Evolutionary conservation across 2,888 invertebrate genomes (phyloP).

Genomic region (Melanostoma mellinum): DNA sequence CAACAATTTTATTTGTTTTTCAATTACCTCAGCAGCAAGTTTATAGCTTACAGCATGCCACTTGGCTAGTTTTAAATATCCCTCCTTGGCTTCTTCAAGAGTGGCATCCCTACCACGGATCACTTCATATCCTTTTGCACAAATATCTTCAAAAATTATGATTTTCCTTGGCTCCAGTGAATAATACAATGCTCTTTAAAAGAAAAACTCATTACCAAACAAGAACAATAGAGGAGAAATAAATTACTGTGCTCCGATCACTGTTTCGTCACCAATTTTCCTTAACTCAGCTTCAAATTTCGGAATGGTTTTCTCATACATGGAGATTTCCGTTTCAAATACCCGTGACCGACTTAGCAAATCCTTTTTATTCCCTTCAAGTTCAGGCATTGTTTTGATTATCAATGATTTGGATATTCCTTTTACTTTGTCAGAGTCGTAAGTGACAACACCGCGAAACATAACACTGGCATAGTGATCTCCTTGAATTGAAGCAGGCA

Average conservation of each 20-base stretch:
- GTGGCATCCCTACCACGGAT: constrained; percentile 24
- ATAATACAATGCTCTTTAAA: constrained; percentile 23
- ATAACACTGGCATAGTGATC: too few relatives aligned
- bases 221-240: background rate
- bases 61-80: constrained; percentile 74
- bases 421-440: constrained; percentile 1
- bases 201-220: background rate
- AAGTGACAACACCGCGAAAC: background rate
- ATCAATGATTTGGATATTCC: background rate
- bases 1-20: background rate
- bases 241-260: constrained; percentile 34
- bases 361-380: constrained; percentile 32
- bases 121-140: constrained; percentile 25
- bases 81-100: constrained; percentile 59
- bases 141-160: constrained; percentile 55
- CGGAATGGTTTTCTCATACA: constrained; percentile 52
- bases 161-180: constrained; percentile 61
- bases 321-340: constrained; percentile 49
- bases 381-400: constrained; percentile 27
- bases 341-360: constrained; percentile 26
- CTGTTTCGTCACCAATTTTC: constrained; percentile 34
- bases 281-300: constrained; percentile 36
- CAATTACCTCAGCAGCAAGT: constrained; percentile 38
- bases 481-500: too few relatives aligned
- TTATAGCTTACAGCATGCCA: constrained; percentile 75